phyloP scores from a whole-genome alignment of 2,888 invertebrate species.

The Coelinius sp. region DNA sequence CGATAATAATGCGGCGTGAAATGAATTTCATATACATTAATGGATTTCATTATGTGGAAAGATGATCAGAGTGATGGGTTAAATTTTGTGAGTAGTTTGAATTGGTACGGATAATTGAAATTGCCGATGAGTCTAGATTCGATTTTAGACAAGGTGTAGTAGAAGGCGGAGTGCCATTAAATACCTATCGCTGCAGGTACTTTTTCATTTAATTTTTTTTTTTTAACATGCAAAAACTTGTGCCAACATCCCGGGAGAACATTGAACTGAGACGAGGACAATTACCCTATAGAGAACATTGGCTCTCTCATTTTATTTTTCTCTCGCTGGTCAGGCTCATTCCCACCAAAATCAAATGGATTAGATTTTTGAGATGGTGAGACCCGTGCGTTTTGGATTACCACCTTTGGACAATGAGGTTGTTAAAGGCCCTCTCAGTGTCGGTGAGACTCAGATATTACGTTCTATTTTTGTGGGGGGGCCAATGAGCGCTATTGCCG shows the following conservation, averaged over 20 bases:
- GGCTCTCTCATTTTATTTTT: not conserved
- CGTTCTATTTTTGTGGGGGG: slow-evolving; percentile 51
- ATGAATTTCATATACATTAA: slow-evolving; percentile 39
- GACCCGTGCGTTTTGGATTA: slow-evolving; percentile 62
- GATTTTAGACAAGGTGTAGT: slow-evolving; percentile 56
- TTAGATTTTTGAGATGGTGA: slow-evolving; percentile 17
- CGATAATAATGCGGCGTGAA: slow-evolving; percentile 53
- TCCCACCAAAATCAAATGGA: slow-evolving; percentile 24
- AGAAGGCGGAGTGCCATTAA: slow-evolving; percentile 22
- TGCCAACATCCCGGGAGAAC: slow-evolving; percentile 28
- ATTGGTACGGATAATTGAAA: slow-evolving; percentile 57
- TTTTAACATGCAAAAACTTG: slow-evolving; percentile 14
- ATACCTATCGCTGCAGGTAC: slow-evolving; percentile 22
- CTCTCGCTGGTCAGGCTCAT: not conserved
- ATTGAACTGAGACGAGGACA: slow-evolving; percentile 40
- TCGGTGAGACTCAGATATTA: slow-evolving; percentile 25
- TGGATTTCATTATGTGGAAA: slow-evolving; percentile 20
- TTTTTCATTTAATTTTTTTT: slow-evolving; percentile 23
- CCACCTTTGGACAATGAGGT: slow-evolving; percentile 62
- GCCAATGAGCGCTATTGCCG: slow-evolving; percentile 37
- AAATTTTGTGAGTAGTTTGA: slow-evolving; percentile 13
- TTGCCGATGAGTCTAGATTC: slow-evolving; percentile 56
- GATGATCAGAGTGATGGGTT: slow-evolving; percentile 13
- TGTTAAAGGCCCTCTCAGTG: slow-evolving; percentile 53
- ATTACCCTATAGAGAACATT: slow-evolving; percentile 10